Evolutionary conservation across 2,797 vertebrate species (phyloP), one percentile per base, ranked within the genome.

Genomic region (Garrulus glandarius): DNA sequence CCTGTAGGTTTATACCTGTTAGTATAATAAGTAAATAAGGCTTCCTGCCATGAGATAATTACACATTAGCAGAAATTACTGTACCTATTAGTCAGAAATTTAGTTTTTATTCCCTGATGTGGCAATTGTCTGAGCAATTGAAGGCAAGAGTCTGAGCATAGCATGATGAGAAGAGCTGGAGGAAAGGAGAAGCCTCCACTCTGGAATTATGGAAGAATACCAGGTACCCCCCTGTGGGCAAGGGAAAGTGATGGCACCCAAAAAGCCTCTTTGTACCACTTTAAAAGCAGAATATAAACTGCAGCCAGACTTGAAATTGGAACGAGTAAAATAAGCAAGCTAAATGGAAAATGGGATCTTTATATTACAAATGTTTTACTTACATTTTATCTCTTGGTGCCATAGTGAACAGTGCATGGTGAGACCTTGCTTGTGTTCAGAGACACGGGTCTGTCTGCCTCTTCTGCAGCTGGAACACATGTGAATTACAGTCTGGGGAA

Each of bases 41-140:
- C 78, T 95, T 89, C 74, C 61, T 76, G 69, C 50, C 30, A 72
- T 59, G 84, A 94, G 70, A 37, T 72, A 87, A 90, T 93, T 94
- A 43, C 0, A 2, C 27, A 94, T 78, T 78, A 86, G 30, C 49
- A 55, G 26, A 86, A 86, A 86, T 78, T 78, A 56, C 44, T 29
- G 36, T 76, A 55, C 19, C 30, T 50, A 76, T 94, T 87, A 91
- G 71, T 87, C n/a, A 82, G 61, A 92, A 87, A 82, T 79, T 37
- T 86, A 65, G 36, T 71, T 84, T 94, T 63, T 39, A n/a, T 84
- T 87, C 50, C 75, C 36, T 69, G 65, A 75, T 93, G 59, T 63
- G 36, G 36, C 63, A 91, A 55, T 87, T 89, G n/a, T 59, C 39
- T 72, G 47, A 84, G 39, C 7, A 84, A 55, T 65, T 93, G 27